Percentiles rank a stretch among this genome's conserved stretches.
Conservation (phyloP, 2,888 invertebrate genomes). For the Andrena bicolor region DNA sequence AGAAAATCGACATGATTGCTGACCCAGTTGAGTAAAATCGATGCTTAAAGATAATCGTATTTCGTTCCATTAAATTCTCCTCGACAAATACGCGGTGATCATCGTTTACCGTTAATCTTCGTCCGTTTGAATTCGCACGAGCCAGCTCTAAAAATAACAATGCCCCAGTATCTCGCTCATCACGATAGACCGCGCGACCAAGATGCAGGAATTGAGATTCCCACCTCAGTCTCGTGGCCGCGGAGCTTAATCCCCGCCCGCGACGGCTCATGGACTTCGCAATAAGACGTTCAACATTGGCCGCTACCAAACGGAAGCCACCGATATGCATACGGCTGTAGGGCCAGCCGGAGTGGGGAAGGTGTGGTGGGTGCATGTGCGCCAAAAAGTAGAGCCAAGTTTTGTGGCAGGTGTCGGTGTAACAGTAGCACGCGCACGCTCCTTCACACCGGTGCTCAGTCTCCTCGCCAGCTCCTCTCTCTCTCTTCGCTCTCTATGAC, state of each 20-base stretch:
- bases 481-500: slow-evolving; percentile 34
- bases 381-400: slow-evolving; percentile 72
- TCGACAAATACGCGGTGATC: too few relatives aligned
- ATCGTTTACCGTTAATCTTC: too few relatives aligned
- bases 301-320: slow-evolving; percentile 42
- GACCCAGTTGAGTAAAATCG: too few relatives aligned
- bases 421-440: slow-evolving; percentile 78
- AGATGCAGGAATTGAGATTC: background rate
- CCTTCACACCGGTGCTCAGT: slow-evolving; percentile 66
- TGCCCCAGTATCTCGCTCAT: background rate
- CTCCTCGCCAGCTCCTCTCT: slow-evolving; percentile 29
- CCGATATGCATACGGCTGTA: slow-evolving; percentile 44
- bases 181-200: background rate
- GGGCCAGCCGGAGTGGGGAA: slow-evolving; percentile 30
- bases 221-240: slow-evolving; percentile 8
- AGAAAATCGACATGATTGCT: too few relatives aligned
- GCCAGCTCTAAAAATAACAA: background rate
- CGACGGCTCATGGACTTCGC: slow-evolving; percentile 17
- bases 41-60: too few relatives aligned
- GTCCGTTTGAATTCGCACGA: background rate
- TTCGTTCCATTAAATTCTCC: too few relatives aligned
- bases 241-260: slow-evolving; percentile 26
- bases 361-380: slow-evolving; percentile 68
- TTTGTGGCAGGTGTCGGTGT: slow-evolving; percentile 77
- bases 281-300: slow-evolving; percentile 56